Evolutionary conservation across 1,140 invertebrate species (phyloP), one percentile per base, ranked within the genome.

Genomic region (Temnothorax longispinosus): DNA sequence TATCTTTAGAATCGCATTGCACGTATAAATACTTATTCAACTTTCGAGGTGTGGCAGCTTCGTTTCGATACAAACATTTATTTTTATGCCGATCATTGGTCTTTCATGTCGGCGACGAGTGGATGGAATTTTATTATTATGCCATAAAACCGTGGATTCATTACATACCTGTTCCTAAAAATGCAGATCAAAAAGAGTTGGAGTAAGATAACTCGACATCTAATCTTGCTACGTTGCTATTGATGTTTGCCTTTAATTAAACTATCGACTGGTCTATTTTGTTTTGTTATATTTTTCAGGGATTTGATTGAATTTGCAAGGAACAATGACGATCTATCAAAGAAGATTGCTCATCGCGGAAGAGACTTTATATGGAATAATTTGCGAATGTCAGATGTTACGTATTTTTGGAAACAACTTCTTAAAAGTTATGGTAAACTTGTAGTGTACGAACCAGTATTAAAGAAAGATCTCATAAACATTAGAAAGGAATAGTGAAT

Each of bases 61-160:
- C 98, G 94, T 99, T 99, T 94, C 96, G 99, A n/a, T 97, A 99
- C 44, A 99, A 99, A 92, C 99, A 99, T 96, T 96, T 99, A 41
- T 99, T 99, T 93, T 95, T 99, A 0, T 99, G 99, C 94, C 97
- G 97, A 89, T 99, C 98, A 0, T 94, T 99, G n/a, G 98, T 99
- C 0, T 99, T 99, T 92, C 99, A 99, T 95, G 98, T 99, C 21
- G 99, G 98, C 0, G 96, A 98, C 90, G 98, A 99, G 88, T 99
- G 99, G 99, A 95, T 97, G 38, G 99, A 99, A 96, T 99, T 99
- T 95, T 99, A 99, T 94, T 99, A 99, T 93, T 96, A 97, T 35
- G 96, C 97, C 50, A 95, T 99, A 90, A 98, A 98, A 94, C 99
- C 99, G 3, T 99, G 99, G 99, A 96, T 99, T 65, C 99, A 99